Evolutionary conservation across 2,888 invertebrate species (phyloP).

Genomic region (Agrenia bidenticulata): DNA sequence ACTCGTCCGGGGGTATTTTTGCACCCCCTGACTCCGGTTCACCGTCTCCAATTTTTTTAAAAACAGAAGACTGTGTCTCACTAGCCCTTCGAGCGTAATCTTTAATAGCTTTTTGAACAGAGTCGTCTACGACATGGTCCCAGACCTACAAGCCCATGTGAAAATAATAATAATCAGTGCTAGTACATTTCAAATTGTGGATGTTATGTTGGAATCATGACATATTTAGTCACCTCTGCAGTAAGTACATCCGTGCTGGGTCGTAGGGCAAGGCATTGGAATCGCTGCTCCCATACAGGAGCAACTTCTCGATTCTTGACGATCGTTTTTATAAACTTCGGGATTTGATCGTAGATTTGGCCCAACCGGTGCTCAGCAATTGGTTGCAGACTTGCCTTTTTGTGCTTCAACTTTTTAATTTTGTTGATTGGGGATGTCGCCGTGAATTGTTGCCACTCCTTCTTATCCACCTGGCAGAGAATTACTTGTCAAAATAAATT

Average conservation of each 20-base stretch:
- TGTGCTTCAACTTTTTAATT: slow-evolving; percentile 3
- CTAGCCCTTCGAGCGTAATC: not conserved
- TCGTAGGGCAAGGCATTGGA: slow-evolving; percentile 45
- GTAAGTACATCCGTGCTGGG: slow-evolving; percentile 45
- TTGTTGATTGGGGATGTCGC: slow-evolving; percentile 30
- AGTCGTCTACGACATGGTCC: slow-evolving; percentile 40
- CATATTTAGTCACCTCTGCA: too few relatives aligned
- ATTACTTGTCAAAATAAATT: too few relatives aligned
- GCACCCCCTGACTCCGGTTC: not conserved
- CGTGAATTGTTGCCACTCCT: slow-evolving; percentile 45
- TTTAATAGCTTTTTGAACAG: slow-evolving; percentile 7
- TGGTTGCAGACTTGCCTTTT: not conserved
- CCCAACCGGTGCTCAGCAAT: not conserved
- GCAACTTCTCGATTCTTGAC: slow-evolving; percentile 31
- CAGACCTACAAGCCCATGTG: slow-evolving; percentile 33
- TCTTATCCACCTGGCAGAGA: slow-evolving; percentile 40
- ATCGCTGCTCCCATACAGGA: slow-evolving; percentile 49
- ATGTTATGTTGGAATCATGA: too few relatives aligned
- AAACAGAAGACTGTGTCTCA: not conserved
- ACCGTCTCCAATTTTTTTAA: not conserved
- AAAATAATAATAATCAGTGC: too few relatives aligned
- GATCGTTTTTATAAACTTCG: slow-evolving; percentile 35
- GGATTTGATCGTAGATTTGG: slow-evolving; percentile 41
- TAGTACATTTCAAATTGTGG: too few relatives aligned
- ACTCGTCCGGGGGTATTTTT: slow-evolving; percentile 29